These are phyloP conservation scores for Triops longicaudatus DNA, from an alignment of 1,140 invertebrate species.

Conservation along the genomic window DNA sequence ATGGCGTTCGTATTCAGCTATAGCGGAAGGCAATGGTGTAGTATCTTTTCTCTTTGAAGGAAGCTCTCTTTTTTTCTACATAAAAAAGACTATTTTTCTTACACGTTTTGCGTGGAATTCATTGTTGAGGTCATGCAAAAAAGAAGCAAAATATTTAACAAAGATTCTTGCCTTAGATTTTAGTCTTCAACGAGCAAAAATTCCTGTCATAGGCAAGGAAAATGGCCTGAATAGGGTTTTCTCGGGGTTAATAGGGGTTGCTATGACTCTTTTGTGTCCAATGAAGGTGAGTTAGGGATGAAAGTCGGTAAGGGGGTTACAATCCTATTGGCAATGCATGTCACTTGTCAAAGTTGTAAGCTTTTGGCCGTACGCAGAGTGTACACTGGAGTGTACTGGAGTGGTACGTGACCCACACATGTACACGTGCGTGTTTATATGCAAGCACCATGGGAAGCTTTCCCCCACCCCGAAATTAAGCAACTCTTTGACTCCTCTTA, in stretches of 20 bases:
- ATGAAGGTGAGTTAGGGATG: background rate
- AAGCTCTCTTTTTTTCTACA: too few relatives aligned
- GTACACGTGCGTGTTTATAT: slow-evolving; percentile 9
- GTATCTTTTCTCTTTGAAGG: too few relatives aligned
- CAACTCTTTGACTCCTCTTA: slow-evolving; percentile 15
- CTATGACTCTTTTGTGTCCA: background rate
- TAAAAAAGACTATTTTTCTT: too few relatives aligned
- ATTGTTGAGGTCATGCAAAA: too few relatives aligned
- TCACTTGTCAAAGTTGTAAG: slow-evolving; percentile 10
- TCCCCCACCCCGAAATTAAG: background rate
- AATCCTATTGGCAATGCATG: slow-evolving; percentile 6
- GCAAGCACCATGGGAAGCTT: background rate
- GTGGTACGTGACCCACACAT: background rate
- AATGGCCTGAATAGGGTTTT: background rate
- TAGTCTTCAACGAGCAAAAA: background rate
- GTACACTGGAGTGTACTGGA: too few relatives aligned
- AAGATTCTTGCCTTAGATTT: background rate
- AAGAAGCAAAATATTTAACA: too few relatives aligned
- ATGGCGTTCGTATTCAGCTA: background rate
- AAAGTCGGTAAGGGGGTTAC: background rate
- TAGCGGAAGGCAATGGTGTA: background rate
- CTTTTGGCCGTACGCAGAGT: background rate
- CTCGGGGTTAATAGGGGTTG: background rate
- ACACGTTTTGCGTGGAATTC: too few relatives aligned
- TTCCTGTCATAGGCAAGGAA: background rate